Percentiles rank a stretch among this genome's conserved stretches.
Conservation (phyloP, 2,797 vertebrate genomes). For the Gadopsis marmoratus region DNA sequence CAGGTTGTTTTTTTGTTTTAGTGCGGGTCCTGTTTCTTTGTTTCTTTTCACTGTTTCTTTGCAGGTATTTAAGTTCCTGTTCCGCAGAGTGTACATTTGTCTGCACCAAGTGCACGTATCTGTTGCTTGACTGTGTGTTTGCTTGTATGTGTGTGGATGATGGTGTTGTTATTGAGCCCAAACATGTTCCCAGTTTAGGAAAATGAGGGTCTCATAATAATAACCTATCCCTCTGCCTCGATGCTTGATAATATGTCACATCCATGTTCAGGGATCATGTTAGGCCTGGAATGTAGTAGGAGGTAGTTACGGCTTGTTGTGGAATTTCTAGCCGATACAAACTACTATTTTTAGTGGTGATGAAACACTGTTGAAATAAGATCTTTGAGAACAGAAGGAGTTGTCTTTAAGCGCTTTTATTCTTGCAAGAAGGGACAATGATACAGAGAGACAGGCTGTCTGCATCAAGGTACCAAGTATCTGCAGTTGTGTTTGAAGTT, state of each 20-base stretch:
- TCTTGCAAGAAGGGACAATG: too few species aligned
- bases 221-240: slow-evolving; percentile 10
- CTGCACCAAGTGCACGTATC: background rate
- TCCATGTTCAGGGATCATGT: slow-evolving; percentile 33
- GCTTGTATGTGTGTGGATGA: background rate
- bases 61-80: background rate
- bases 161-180: slow-evolving; percentile 10
- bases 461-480: too few species aligned
- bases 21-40: background rate
- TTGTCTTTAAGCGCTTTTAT: too few species aligned
- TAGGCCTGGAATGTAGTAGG: slow-evolving; percentile 23
- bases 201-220: slow-evolving; percentile 41
- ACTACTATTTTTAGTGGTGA: too few species aligned
- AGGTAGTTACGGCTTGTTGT: background rate
- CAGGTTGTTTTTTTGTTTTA: background rate
- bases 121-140: background rate
- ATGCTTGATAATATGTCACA: slow-evolving; percentile 33
- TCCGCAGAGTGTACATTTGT: background rate
- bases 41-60: background rate
- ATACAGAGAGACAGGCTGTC: too few species aligned
- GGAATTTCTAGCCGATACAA: too few species aligned
- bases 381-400: too few species aligned
- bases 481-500: too few species aligned
- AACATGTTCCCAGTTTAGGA: slow-evolving; percentile 2
- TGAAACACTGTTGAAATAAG: too few species aligned